phyloP scores from a whole-genome alignment of 2,888 invertebrate species.

The Cremastinae sp. region DNA sequence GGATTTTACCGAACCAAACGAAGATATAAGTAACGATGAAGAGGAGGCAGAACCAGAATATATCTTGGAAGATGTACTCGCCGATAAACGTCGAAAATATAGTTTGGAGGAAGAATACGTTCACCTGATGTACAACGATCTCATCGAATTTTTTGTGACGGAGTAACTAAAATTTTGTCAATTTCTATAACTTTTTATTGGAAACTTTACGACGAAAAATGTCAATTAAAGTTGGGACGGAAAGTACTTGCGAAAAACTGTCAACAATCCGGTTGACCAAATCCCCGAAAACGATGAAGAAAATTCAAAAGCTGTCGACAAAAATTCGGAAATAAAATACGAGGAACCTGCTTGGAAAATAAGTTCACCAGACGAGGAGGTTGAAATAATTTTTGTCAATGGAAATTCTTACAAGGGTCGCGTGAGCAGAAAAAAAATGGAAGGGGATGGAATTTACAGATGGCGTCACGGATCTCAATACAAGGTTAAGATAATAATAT shows the following conservation, averaged over 20 bases:
- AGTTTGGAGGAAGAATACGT: conserved; percentile 66
- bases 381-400: conserved; percentile 82
- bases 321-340: conserved; percentile 11
- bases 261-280: conserved; percentile 3
- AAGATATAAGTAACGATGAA: conserved; percentile 9
- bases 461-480: conserved; percentile 84
- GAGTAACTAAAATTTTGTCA: conserved; percentile 61
- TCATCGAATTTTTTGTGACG: conserved; percentile 59
- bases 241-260: conserved; percentile 52
- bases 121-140: conserved; percentile 66
- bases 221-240: conserved; percentile 62
- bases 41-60: conserved; percentile 29
- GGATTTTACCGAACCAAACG: too few species aligned
- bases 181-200: not conserved
- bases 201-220: not conserved
- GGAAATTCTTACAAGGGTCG: conserved; percentile 83
- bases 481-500: conserved; percentile 76
- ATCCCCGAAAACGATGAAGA: conserved; percentile 11
- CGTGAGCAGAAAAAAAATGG: conserved; percentile 82
- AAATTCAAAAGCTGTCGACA: not conserved
- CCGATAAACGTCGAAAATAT: conserved; percentile 64
- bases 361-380: conserved; percentile 78
- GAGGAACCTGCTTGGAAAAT: conserved; percentile 55
- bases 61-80: conserved; percentile 60
- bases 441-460: conserved; percentile 83